A percentile compares a stretch with the other conserved stretches of the same genome.
These are phyloP conservation scores for Staurois parvus DNA, from an alignment of 2,797 vertebrate genomes.

Conservation along the genomic window DNA sequence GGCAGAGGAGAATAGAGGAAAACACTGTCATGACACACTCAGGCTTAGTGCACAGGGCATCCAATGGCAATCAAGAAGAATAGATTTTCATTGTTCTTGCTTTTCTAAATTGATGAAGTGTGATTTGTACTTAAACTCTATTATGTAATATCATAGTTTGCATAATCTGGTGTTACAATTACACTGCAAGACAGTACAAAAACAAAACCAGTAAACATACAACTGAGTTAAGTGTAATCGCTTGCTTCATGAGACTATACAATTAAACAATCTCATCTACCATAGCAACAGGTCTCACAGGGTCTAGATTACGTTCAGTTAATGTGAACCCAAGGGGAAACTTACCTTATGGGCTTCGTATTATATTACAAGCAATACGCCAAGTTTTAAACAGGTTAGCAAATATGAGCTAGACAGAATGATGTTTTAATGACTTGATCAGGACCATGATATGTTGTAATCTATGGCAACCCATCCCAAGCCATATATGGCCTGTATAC, in stretches of 20 bases:
- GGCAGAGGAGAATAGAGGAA: too few species aligned
- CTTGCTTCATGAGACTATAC: background rate
- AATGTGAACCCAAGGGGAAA: slow-evolving; percentile 19
- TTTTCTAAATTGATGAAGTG: background rate
- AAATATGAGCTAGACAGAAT: background rate
- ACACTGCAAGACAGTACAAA: background rate
- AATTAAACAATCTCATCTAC: slow-evolving; percentile 8
- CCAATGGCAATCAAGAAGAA: too few species aligned
- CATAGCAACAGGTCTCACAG: slow-evolving; percentile 44
- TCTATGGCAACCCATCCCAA: background rate
- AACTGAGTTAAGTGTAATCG: background rate
- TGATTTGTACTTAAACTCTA: background rate
- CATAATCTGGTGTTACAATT: background rate
- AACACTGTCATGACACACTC: too few species aligned
- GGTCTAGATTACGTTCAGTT: slow-evolving; percentile 3
- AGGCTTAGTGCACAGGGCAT: too few species aligned
- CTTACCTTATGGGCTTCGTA: slow-evolving; percentile 1
- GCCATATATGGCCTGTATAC: background rate
- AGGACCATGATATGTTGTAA: background rate
- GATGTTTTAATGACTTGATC: background rate
- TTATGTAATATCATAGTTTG: background rate
- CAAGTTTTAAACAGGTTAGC: background rate
- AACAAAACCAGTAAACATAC: background rate
- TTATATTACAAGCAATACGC: background rate
- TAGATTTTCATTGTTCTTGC: too few species aligned